phyloP scores from a whole-genome alignment of 2,888 invertebrate species.

The Sicus ferrugineus region DNA sequence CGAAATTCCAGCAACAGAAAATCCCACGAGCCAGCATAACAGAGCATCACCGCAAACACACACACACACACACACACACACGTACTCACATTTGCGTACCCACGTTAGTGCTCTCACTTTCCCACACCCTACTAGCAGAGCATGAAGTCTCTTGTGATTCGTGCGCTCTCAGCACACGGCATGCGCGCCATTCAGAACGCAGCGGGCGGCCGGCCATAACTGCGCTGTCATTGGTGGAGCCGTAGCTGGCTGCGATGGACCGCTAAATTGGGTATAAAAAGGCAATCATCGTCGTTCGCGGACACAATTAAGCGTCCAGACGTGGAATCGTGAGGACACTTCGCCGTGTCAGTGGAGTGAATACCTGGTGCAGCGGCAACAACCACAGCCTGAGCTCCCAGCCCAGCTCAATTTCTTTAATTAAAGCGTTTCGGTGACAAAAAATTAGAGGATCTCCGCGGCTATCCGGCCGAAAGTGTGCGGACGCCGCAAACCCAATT shows the following conservation, averaged over 20 bases:
- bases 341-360: constrained; percentile 28
- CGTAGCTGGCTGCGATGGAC: constrained; percentile 50
- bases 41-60: constrained; percentile 35
- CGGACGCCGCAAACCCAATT: constrained; percentile 53
- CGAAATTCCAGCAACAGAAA: constrained; percentile 24
- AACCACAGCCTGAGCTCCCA: constrained; percentile 1
- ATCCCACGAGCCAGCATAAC: constrained; percentile 39
- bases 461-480: constrained; percentile 33
- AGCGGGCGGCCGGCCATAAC: constrained; percentile 56
- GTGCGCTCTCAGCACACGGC: constrained; percentile 8
- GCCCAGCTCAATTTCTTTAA: constrained; percentile 36
- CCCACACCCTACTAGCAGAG: constrained; percentile 7
- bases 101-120: constrained; percentile 18
- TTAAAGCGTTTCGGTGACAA: constrained; percentile 39
- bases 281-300: constrained; percentile 72
- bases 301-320: constrained; percentile 64
- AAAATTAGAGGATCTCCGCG: constrained; percentile 29
- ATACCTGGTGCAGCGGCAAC: constrained; percentile 33
- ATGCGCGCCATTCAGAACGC: constrained; percentile 34
- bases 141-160: constrained; percentile 7
- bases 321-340: constrained; percentile 53
- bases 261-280: constrained; percentile 65
- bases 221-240: constrained; percentile 58
- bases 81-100: neutral
- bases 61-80: constrained; percentile 11